Evolutionary conservation across 2,113 vertebrate species (phyloP).

Genomic region (Chinchilla lanigera): DNA sequence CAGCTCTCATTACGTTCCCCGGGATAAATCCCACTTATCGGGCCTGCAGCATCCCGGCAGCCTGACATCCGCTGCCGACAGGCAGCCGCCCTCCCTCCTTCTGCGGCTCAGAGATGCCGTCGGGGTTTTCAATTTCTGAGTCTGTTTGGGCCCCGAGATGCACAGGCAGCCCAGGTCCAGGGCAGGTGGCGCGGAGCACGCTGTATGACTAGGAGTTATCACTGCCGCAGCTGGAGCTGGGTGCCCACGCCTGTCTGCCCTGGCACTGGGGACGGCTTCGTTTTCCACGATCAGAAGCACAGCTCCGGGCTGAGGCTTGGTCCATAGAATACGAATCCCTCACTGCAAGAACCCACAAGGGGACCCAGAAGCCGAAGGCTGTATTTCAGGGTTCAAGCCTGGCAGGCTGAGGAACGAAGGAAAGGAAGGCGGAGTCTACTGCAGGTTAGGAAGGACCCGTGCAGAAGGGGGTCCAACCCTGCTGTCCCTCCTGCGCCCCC

Average conservation of each 20-base stretch:
- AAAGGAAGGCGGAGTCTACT: fast-evolving
- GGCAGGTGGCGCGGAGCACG: neutral
- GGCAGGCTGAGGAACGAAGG: neutral
- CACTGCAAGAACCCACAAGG: neutral
- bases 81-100: slow-evolving; percentile 66
- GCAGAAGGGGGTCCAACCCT: too few species aligned
- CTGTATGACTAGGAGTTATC: too few species aligned
- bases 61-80: slow-evolving; percentile 83
- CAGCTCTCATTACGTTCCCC: slow-evolving; percentile 89
- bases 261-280: fast-evolving
- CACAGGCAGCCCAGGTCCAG: neutral
- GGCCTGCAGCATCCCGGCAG: slow-evolving; percentile 84
- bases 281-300: neutral
- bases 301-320: neutral
- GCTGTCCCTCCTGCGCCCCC: neutral
- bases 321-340: too few species aligned
- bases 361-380: neutral
- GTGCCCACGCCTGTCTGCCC: fast-evolving
- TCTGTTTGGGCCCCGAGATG: fast-evolving
- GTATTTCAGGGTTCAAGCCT: neutral
- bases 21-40: slow-evolving; percentile 88
- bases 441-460: fast-evolving
- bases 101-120: neutral
- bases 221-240: fast-evolving
- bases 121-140: neutral